A percentile compares a stretch with the other conserved stretches of the same genome.
phyloP scores from a whole-genome alignment of 1,140 invertebrate species.

The Rhizoglyphus robini region DNA sequence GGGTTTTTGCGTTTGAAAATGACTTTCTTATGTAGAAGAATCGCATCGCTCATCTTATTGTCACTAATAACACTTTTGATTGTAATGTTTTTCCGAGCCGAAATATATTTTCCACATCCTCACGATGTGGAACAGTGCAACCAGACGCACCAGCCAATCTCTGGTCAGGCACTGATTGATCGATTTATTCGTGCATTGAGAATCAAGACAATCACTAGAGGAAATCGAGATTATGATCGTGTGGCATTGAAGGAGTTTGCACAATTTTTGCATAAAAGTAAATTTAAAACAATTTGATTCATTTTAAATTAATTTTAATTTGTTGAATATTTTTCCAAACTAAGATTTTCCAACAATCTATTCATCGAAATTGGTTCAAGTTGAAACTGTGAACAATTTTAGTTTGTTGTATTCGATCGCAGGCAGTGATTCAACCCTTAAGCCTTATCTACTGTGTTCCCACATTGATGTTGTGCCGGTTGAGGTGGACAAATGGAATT shows the following conservation, averaged over 20 bases:
- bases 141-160: conserved; percentile 3
- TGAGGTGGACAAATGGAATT: conserved; percentile 36
- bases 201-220: too few species aligned
- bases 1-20: too few species aligned
- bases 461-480: conserved; percentile 48
- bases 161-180: conserved; percentile 15
- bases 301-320: neutral
- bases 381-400: conserved; percentile 37
- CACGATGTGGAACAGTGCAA: neutral
- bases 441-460: conserved; percentile 40
- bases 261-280: conserved; percentile 14
- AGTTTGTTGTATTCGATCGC: conserved; percentile 39
- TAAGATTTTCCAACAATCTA: conserved; percentile 10
- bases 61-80: neutral
- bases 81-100: neutral
- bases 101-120: conserved; percentile 6
- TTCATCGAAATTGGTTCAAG: neutral
- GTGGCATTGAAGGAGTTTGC: too few species aligned
- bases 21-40: too few species aligned
- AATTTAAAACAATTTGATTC: neutral
- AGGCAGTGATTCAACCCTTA: conserved; percentile 33
- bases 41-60: too few species aligned
- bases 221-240: too few species aligned
- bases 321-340: too few species aligned
- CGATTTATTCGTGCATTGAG: too few species aligned